Evolutionary conservation across 2,797 vertebrate species (phyloP), one percentile per base, ranked within the genome.

Genomic region (Channallabes apus): DNA sequence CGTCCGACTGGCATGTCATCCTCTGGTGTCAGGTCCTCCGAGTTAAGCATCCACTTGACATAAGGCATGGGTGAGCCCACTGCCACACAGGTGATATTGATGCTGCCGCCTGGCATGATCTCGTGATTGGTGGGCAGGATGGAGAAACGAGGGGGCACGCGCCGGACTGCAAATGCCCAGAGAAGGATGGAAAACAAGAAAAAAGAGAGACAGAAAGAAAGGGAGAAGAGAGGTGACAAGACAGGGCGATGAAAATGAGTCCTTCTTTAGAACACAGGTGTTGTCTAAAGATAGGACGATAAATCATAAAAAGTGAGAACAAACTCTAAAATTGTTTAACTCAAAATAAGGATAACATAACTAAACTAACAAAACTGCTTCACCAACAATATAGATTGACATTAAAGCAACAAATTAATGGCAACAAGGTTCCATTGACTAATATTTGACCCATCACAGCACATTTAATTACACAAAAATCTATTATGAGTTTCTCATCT

Each of bases 401-500:
- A 96, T 92, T 95, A 95, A 98, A 99, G 97, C 97, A 95, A 91
- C 96, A 96, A 78, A 96, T 96, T 97, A 97, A 98, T 97, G 98
- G 97, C 97, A 97, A 98, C 97, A 97, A 96, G 97, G 96, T 97
- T 98, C 96, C 96, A 96, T 95, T 95, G 96, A 97, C 97, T 96
- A 97, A 96, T 93, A 96, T 95, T 96, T 95, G 95, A 96, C 97
- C 97, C 97, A 97, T 97, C 97, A 97, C 97, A 97, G 96, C 97
- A 99, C 97, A 96, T 95, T 96, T 95, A 97, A 95, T 95, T 94
- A 96, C 98, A 99, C 98, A 99, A 99, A 99, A 99, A 99, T 99
- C 98, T 99, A 99, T 98, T 98, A 98, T 94, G 92, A 94, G 97
- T 98, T 99, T 99, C 98, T 99, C 98, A 99, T 99, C 98, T 98